Conservation (phyloP, 64 coral and sea anemone species). For the Actinia equina region DNA sequence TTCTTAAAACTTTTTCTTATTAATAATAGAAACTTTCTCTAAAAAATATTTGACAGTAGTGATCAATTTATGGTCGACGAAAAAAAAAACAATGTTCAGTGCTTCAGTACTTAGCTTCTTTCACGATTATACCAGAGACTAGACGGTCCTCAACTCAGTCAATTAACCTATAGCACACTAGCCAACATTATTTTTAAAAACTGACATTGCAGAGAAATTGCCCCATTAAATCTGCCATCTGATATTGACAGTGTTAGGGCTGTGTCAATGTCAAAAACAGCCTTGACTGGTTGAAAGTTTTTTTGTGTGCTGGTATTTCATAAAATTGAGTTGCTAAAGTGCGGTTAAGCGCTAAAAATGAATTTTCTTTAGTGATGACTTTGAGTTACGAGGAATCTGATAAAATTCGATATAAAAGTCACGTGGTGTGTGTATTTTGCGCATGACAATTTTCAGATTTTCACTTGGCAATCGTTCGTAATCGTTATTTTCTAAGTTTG, state of each 20-base stretch:
- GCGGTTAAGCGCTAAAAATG: neutral
- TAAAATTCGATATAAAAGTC: too few relatives aligned
- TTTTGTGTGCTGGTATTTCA: neutral
- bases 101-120: conserved; percentile 1
- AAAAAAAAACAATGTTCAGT: neutral
- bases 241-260: conserved; percentile 1
- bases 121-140: neutral
- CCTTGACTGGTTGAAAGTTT: neutral
- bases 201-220: neutral
- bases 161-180: neutral
- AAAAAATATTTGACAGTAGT: neutral
- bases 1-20: neutral
- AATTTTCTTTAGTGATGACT: neutral
- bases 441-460: neutral
- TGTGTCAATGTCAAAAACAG: neutral
- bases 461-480: neutral
- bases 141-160: neutral
- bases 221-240: neutral
- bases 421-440: too few relatives aligned
- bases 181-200: conserved; percentile 1
- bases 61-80: neutral
- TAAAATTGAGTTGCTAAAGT: neutral
- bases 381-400: neutral
- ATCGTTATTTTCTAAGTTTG: neutral
- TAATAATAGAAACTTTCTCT: neutral